Percentiles rank a stretch among this genome's conserved stretches.
Evolutionary conservation across 2,888 invertebrate species (phyloP).

Genomic region (Trichacis sp.): DNA sequence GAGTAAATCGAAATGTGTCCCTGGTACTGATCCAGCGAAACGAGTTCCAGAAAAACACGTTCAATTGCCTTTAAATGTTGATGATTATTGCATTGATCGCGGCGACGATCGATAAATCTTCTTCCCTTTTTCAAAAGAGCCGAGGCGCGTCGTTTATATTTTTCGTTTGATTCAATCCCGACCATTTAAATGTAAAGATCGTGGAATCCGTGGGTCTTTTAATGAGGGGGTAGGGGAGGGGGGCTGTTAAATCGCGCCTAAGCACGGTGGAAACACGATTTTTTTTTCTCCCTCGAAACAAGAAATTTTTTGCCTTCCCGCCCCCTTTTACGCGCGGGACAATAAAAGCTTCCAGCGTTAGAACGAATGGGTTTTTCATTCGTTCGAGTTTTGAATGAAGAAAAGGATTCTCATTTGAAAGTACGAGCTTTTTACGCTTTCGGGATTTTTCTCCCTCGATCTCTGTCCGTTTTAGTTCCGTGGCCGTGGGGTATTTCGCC

Average conservation of each 20-base stretch:
- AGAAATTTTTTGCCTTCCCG: constrained; percentile 34
- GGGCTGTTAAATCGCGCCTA: constrained; percentile 26
- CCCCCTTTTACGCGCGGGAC: constrained; percentile 51
- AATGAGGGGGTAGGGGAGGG: too few species aligned
- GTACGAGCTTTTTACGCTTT: constrained; percentile 60
- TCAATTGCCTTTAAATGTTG: not conserved
- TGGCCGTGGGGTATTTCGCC: constrained; percentile 47
- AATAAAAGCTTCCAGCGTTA: constrained; percentile 58
- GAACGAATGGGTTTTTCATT: constrained; percentile 55
- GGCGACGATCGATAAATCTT: not conserved
- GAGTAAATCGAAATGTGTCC: constrained; percentile 15
- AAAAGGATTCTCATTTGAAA: constrained; percentile 58
- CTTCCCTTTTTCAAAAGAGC: not conserved
- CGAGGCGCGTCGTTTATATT: too few species aligned
- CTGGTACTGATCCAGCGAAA: not conserved
- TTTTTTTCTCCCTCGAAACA: constrained; percentile 13
- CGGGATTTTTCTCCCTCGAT: constrained; percentile 47
- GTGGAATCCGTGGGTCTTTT: too few species aligned
- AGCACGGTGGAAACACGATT: constrained; percentile 20
- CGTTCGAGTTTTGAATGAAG: constrained; percentile 58
- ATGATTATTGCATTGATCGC: constrained; percentile 1
- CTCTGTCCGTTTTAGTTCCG: constrained; percentile 41
- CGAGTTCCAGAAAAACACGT: not conserved
- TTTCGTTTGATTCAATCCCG: not conserved
- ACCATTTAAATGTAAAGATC: too few species aligned